Evolutionary conservation across 2,888 invertebrate species (phyloP).

Genomic region (Nymphalis urticae): DNA sequence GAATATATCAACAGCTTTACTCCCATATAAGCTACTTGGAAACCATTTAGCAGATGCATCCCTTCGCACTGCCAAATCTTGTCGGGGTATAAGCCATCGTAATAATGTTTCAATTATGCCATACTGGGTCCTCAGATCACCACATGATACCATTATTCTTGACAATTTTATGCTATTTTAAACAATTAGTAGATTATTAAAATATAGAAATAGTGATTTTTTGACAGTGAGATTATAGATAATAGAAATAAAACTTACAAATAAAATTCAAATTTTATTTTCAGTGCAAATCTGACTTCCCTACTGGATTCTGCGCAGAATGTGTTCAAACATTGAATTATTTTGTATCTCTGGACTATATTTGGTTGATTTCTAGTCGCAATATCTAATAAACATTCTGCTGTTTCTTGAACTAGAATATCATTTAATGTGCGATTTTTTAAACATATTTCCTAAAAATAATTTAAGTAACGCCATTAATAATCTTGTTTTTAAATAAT

Average conservation of each 20-base stretch:
- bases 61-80: slow-evolving; percentile 45
- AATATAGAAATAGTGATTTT: not conserved
- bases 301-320: slow-evolving; percentile 54
- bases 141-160: slow-evolving; percentile 47
- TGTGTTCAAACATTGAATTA: slow-evolving; percentile 58
- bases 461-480: no score
- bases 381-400: slow-evolving; percentile 58
- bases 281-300: slow-evolving; percentile 55
- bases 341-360: slow-evolving; percentile 51
- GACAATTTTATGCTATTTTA: slow-evolving; percentile 52
- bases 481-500: no score
- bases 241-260: slow-evolving; percentile 57
- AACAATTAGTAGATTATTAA: not conserved
- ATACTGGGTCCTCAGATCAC: slow-evolving; percentile 58
- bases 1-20: slow-evolving; percentile 51
- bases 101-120: slow-evolving; percentile 58
- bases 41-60: slow-evolving; percentile 59
- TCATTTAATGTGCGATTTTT: slow-evolving; percentile 54
- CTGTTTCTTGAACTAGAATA: slow-evolving; percentile 52
- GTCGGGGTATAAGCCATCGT: slow-evolving; percentile 62
- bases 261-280: slow-evolving; percentile 51
- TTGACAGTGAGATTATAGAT: no score
- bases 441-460: slow-evolving; percentile 49
- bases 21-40: slow-evolving; percentile 44
- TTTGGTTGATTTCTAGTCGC: slow-evolving; percentile 49